These are phyloP conservation scores for Toxostoma redivivum DNA, from an alignment of 2,113 vertebrate species.

Conservation along the genomic window DNA sequence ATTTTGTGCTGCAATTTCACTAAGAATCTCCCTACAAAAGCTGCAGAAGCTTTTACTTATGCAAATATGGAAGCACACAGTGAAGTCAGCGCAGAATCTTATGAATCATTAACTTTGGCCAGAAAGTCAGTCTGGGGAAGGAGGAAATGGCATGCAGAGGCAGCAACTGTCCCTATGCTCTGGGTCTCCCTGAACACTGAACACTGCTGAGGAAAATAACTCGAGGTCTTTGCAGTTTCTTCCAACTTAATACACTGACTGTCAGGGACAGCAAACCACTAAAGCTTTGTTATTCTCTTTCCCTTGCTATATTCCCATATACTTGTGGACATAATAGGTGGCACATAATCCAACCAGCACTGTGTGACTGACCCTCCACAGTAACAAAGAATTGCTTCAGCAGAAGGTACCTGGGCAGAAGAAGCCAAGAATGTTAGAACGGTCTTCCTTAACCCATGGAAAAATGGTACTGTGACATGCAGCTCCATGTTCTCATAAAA, in stretches of 20 bases:
- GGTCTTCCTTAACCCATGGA: background rate
- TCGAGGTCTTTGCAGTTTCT: background rate
- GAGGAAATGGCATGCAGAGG: fast-evolving
- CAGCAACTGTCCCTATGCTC: background rate
- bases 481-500: background rate
- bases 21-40: slow-evolving; percentile 16
- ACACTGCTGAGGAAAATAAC: background rate
- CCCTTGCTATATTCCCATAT: background rate
- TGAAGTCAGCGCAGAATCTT: slow-evolving; percentile 2
- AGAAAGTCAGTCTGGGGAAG: background rate
- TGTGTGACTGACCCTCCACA: background rate
- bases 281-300: background rate
- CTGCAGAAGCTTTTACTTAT: slow-evolving; percentile 23
- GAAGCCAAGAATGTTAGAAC: background rate
- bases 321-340: background rate
- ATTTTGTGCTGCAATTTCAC: slow-evolving; percentile 37
- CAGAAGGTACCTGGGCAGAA: background rate
- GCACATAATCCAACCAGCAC: background rate
- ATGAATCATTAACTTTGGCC: slow-evolving; percentile 32
- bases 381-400: background rate
- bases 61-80: background rate
- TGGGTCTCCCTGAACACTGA: background rate
- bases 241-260: background rate
- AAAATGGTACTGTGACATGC: background rate
- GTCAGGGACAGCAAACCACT: background rate